phyloP scores from a whole-genome alignment of 2,888 invertebrate genomes.

The Tortricodes alternella region DNA sequence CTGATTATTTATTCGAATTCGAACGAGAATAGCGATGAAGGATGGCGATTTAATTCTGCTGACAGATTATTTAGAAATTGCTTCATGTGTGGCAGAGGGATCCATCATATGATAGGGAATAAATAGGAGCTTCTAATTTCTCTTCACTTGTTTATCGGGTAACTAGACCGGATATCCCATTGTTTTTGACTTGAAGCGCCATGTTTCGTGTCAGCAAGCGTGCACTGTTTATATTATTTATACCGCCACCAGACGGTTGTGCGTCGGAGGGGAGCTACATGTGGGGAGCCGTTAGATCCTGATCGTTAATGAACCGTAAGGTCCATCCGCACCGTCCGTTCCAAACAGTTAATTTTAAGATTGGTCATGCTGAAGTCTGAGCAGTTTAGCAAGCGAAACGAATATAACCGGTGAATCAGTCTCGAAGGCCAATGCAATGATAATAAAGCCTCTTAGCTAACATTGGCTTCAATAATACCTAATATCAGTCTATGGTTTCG shows the following conservation, averaged over 20 bases:
- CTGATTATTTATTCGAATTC: constrained; percentile 17
- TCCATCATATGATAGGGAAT: background rate
- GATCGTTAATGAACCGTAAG: constrained; percentile 28
- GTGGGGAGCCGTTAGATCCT: constrained; percentile 58
- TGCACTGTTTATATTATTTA: constrained; percentile 70
- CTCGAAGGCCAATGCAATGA: constrained; percentile 6
- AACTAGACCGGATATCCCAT: constrained; percentile 66
- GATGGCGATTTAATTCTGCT: constrained; percentile 19
- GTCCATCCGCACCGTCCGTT: constrained; percentile 11
- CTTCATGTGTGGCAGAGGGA: background rate
- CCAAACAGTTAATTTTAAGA: constrained; percentile 13
- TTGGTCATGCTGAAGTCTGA: background rate
- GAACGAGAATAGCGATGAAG: constrained; percentile 15
- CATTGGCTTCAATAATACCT: constrained; percentile 9
- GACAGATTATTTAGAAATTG: constrained; percentile 1
- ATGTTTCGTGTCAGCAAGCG: constrained; percentile 65
- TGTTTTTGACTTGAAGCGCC: constrained; percentile 60
- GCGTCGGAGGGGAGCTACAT: constrained; percentile 49
- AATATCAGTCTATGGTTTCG: constrained; percentile 5
- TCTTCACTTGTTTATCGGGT: constrained; percentile 35
- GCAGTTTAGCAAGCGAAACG: constrained; percentile 1
- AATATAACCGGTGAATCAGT: constrained; percentile 16
- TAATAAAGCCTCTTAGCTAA: constrained; percentile 2
- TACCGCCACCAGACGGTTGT: constrained; percentile 53
- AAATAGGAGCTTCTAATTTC: constrained; percentile 17